These are phyloP conservation scores for Cephus sareptanus DNA, from an alignment of 2,888 invertebrate genomes.

Conservation along the genomic window DNA sequence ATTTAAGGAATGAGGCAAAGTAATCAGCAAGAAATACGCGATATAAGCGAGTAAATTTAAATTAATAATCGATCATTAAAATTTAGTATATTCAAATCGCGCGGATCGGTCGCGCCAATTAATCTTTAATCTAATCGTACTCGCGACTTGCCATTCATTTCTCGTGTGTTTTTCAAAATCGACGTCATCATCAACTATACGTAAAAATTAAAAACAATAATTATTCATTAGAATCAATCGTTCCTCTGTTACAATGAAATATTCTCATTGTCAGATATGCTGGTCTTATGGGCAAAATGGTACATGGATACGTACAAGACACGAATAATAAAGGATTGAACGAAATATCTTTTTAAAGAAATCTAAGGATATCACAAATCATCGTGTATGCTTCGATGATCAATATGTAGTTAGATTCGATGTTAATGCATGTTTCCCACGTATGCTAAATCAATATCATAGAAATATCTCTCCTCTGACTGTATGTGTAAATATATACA, in stretches of 20 bases:
- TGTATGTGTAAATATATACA: slow-evolving; percentile 9
- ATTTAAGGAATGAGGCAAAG: not conserved
- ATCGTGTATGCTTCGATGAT: slow-evolving; percentile 24
- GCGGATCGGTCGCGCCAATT: not conserved
- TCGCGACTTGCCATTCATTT: not conserved
- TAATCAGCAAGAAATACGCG: not conserved
- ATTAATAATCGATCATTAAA: not conserved
- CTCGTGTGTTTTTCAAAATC: not conserved
- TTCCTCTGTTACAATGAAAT: not conserved
- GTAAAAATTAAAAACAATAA: not conserved
- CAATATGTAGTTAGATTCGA: slow-evolving; percentile 16
- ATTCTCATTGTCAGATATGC: not conserved
- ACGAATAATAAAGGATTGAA: not conserved
- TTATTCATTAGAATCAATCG: not conserved
- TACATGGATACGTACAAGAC: not conserved
- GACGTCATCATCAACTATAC: not conserved
- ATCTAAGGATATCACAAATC: slow-evolving; percentile 7
- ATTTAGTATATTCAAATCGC: not conserved
- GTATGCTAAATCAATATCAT: slow-evolving; percentile 5
- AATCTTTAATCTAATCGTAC: not conserved
- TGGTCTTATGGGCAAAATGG: slow-evolving; percentile 4
- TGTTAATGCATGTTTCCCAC: slow-evolving; percentile 19
- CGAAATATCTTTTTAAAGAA: not conserved
- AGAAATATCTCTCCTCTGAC: not conserved
- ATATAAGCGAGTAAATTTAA: not conserved